Evolutionary conservation across 1,140 invertebrate species (phyloP).

Genomic region (Heliothis subflexa): DNA sequence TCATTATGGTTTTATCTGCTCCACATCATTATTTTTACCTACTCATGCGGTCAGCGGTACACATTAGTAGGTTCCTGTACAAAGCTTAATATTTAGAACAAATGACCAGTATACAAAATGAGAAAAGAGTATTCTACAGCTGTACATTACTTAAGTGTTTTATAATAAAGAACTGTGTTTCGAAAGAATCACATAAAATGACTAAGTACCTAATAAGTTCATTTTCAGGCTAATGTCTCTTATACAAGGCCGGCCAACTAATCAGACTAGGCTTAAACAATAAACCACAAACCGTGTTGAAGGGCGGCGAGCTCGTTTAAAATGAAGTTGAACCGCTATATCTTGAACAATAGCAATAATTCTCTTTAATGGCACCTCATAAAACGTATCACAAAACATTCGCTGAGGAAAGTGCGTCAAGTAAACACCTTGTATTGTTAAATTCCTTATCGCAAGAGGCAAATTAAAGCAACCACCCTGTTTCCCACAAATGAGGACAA

Average conservation of each 20-base stretch:
- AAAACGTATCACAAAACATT: slow-evolving; percentile 56
- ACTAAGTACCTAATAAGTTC: background rate
- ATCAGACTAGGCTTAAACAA: slow-evolving; percentile 5
- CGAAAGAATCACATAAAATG: background rate
- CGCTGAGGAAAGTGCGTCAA: slow-evolving; percentile 51
- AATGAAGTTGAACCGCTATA: slow-evolving; percentile 45
- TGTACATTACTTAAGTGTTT: too few species aligned
- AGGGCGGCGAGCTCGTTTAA: slow-evolving; percentile 25
- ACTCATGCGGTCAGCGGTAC: slow-evolving; percentile 3
- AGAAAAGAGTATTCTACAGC: background rate
- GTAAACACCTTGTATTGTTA: slow-evolving; percentile 59
- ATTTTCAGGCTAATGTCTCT: background rate
- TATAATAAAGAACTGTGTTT: background rate
- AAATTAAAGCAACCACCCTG: slow-evolving; percentile 57
- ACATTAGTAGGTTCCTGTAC: background rate
- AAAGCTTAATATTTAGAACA: too few species aligned
- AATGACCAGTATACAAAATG: slow-evolving; percentile 6
- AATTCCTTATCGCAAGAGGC: slow-evolving; percentile 57
- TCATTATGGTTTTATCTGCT: slow-evolving; percentile 16
- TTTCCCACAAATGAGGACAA: slow-evolving; percentile 58
- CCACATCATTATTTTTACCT: slow-evolving; percentile 10
- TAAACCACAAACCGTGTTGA: background rate
- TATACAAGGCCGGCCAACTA: background rate
- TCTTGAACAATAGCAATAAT: slow-evolving; percentile 57
- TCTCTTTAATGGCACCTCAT: slow-evolving; percentile 55